Evolutionary conservation across 2,113 vertebrate genomes (phyloP).

Genomic region (Charina bottae): DNA sequence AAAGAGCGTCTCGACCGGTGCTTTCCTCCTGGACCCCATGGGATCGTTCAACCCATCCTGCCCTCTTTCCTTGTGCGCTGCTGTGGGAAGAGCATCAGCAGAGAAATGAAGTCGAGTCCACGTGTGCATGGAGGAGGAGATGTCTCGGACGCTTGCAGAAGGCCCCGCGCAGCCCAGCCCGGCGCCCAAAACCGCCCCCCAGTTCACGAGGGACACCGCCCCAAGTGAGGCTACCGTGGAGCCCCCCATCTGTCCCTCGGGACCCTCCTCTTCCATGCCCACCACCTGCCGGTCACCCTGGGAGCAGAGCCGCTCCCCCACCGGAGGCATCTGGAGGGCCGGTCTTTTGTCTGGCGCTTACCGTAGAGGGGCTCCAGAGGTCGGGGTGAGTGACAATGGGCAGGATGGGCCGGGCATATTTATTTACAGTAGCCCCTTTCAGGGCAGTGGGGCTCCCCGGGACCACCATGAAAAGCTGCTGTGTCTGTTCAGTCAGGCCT

Average conservation of each 20-base stretch:
- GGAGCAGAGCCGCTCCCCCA: background rate
- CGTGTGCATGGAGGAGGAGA: background rate
- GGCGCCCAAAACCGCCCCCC: background rate
- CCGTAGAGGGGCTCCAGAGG: slow-evolving; percentile 77
- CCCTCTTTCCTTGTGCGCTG: background rate
- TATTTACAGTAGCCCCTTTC: slow-evolving; percentile 90
- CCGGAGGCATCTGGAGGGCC: background rate
- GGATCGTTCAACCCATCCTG: background rate
- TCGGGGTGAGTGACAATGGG: slow-evolving; percentile 74
- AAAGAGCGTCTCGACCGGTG: background rate
- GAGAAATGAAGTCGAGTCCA: background rate
- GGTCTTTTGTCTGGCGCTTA: slow-evolving; percentile 76
- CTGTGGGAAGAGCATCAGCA: background rate
- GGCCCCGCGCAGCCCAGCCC: background rate
- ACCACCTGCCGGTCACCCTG: background rate
- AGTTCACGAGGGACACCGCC: too few species aligned
- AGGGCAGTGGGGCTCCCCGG: slow-evolving; percentile 72
- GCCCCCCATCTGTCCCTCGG: background rate
- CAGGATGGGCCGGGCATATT: slow-evolving; percentile 77
- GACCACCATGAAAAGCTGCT: slow-evolving; percentile 75
- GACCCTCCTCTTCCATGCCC: background rate
- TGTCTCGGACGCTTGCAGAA: background rate
- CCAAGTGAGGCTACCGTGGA: background rate
- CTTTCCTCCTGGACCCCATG: background rate
- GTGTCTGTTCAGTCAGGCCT: slow-evolving; percentile 89